Evolutionary conservation across 2,797 vertebrate species (phyloP).

Genomic region (Gambusia yucatana): DNA sequence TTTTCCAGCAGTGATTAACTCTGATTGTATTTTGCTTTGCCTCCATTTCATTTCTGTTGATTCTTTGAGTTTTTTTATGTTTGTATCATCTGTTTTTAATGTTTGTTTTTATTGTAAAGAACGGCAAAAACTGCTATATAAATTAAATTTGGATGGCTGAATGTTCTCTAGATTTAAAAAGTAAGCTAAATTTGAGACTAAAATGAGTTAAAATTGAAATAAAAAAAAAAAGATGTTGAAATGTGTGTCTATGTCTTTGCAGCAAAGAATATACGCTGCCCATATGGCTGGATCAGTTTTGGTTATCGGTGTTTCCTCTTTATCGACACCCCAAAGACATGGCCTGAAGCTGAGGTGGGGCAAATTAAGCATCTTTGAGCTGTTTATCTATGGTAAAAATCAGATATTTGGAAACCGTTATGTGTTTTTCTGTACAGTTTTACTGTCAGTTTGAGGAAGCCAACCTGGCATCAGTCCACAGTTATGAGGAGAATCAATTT

Average conservation of each 20-base stretch:
- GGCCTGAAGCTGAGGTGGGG: conserved; percentile 52
- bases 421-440: conserved; percentile 9
- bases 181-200: neutral
- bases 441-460: conserved; percentile 42
- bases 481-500: conserved; percentile 8
- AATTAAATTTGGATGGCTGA: too few species aligned
- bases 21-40: too few species aligned
- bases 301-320: conserved; percentile 14
- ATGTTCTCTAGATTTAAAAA: neutral
- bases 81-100: too few species aligned
- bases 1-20: too few species aligned
- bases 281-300: conserved; percentile 1
- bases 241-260: neutral
- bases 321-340: conserved; percentile 26
- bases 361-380: neutral
- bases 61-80: too few species aligned
- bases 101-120: too few species aligned
- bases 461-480: conserved; percentile 51
- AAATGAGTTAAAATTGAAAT: neutral
- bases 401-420: neutral
- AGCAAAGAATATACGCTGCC: neutral
- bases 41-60: too few species aligned
- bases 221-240: neutral
- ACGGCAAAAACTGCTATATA: too few species aligned
- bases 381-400: neutral